Base-by-base conservation (phyloP, 2,888 invertebrate species). In the Lycia hirtaria region DNA sequence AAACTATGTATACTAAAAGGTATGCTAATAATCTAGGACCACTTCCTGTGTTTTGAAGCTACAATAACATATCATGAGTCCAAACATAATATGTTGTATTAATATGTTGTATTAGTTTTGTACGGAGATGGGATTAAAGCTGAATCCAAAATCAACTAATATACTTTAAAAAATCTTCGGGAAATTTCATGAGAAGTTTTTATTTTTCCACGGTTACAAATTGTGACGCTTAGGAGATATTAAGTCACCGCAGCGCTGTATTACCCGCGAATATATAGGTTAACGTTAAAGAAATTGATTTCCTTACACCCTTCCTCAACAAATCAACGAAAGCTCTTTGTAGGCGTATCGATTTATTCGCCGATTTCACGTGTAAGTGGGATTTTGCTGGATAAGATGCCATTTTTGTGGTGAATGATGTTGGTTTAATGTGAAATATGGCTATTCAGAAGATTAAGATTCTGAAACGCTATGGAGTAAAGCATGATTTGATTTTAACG, bases 281-380 rank as follows among this genome's bases (percentile, higher is more conserved):
- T 24, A 30, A 52, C 59, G 62, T 67, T 61, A 62, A 43, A 59
- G 47, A 62, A 67, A 67, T 62, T 60, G 64, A 67, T 64, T 63
- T 63, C 57, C 67, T 60, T 58, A 67, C 60, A 60, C 64, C 54
- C 64, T 63, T 60, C 67, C 58, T 56, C 61, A 37, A 59, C 64
- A 64, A 62, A 64, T 63, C 60, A 64, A 61, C 51, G 59, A 33
- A 41, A 48, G 57, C 44, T 60, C 54, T 57, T 56, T 60, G 59
- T 49, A 30, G 41, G 51, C 24, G 14, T 35, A 17, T 12, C 50
- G 51, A 57, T 57, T 52, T 57, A 40, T 41, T 6, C 41, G 22
- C 2, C 33, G 20, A 44, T 52, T 22, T 40, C 40, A 40, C 19
- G 37, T 33, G 41, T 37, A 37, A 56, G 37, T 50, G 30, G 44